Evolutionary conservation across 2,797 vertebrate genomes (phyloP), one percentile per base, ranked within the genome.

Genomic region (Thripadectes ignobilis): DNA sequence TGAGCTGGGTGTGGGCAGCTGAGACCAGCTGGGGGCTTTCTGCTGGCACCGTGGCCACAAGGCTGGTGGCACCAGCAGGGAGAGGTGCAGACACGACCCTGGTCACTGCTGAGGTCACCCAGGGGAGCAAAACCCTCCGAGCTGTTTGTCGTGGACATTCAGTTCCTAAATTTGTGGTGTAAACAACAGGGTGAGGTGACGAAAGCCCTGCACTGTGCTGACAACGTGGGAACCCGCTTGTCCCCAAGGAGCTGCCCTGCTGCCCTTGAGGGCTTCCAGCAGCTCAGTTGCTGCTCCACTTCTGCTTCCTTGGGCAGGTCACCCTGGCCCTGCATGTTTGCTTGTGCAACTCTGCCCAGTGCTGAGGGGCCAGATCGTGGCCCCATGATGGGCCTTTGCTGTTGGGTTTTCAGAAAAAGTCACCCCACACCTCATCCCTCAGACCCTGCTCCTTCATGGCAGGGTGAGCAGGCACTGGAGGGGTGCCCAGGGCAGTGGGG

Each of bases 311-410:
- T 2, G 81, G 30, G 43, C 5, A 9, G 7, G 36, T 4, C 85
- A 1, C 9, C 5, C 13, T 3, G 3, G 14, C 65, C 80, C 49
- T 22, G 59, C 43, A 12, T 1, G 0, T 51, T 5, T 2, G 6
- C 32, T 6, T 10, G 54, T 3, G 19, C 68, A 72, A 1, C 49
- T 24, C 49, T 32, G 39, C 68, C 27, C 51, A 2, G 39, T 3
- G 8, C 41, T 2, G 2, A 27, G 27, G 51, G 45, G 20, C 19
- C 2, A 0, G 52, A 52, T 4, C 9, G 14, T 20, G 39, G 41
- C 30, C 63, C 38, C 36, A 15, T 0, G 2, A 23, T 15, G 4
- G 52, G 66, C 11, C 17, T 86, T 39, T 2, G 4, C 62, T 73
- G 59, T 27, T 5, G 0, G 5, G 18, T 1, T 2, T 9, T 20